Evolutionary conservation across 2,888 invertebrate species (phyloP).

Genomic region (Xanthostigma xanthostigma): DNA sequence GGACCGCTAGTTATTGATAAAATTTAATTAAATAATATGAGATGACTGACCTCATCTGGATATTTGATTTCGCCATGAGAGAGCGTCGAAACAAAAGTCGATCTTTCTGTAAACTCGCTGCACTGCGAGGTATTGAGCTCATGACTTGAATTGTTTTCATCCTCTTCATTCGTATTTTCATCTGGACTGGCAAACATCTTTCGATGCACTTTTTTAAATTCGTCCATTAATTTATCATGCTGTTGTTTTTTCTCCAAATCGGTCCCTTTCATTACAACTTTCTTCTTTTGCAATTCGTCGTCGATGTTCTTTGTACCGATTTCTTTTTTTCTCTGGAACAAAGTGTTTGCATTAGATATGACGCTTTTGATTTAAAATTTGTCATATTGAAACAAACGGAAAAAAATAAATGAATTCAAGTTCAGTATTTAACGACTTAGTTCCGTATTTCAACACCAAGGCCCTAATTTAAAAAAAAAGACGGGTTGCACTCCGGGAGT

Average conservation of each 20-base stretch:
- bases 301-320: constrained; percentile 22
- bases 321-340: constrained; percentile 20
- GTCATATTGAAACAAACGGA: no score
- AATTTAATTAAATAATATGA: not conserved
- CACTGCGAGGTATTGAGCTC: no score
- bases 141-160: no score
- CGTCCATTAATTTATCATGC: constrained; percentile 71
- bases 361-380: no score
- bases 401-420: no score
- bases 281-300: constrained; percentile 27
- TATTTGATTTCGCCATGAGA: constrained; percentile 1
- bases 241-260: constrained; percentile 50
- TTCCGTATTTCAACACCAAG: no score
- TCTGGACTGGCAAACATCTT: constrained; percentile 56
- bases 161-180: no score
- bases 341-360: not conserved
- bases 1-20: no score
- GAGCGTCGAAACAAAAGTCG: not conserved
- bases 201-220: constrained; percentile 75
- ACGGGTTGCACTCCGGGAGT: no score
- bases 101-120: no score
- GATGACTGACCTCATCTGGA: constrained; percentile 2
- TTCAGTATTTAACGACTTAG: no score
- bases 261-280: constrained; percentile 28
- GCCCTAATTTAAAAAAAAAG: no score